Conservation (phyloP, 1,140 invertebrate species). For the Heterodera carotae region DNA sequence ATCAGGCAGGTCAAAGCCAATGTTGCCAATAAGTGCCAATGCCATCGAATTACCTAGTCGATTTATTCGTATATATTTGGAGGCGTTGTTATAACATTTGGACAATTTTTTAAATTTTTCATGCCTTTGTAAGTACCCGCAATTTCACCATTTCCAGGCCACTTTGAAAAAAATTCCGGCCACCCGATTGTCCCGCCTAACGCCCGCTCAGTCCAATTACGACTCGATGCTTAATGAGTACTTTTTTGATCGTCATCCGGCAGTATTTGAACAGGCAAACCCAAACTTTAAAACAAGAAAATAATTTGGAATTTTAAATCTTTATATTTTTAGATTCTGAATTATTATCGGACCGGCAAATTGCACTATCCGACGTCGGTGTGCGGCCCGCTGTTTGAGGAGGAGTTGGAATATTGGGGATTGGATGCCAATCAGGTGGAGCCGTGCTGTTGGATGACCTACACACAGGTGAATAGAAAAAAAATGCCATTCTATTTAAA, state of each 20-base stretch:
- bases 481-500: neutral
- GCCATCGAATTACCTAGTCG: too few species aligned
- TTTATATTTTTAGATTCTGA: slow-evolving; percentile 77
- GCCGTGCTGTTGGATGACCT: slow-evolving; percentile 95
- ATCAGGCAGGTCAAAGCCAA: slow-evolving; percentile 72
- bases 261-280: slow-evolving; percentile 48
- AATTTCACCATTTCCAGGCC: slow-evolving; percentile 35
- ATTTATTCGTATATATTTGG: too few species aligned
- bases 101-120: too few species aligned
- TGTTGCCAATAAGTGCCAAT: too few species aligned
- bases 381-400: slow-evolving; percentile 71
- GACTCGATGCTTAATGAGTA: slow-evolving; percentile 95
- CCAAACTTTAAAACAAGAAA: neutral
- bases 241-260: slow-evolving; percentile 96
- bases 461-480: slow-evolving; percentile 68
- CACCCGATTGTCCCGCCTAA: slow-evolving; percentile 77
- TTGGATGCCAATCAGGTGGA: slow-evolving; percentile 89
- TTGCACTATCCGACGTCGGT: slow-evolving; percentile 73
- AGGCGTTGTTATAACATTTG: too few species aligned
- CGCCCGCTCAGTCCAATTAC: slow-evolving; percentile 87
- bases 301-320: neutral
- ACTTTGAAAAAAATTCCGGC: slow-evolving; percentile 87
- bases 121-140: too few species aligned
- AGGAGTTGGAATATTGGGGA: slow-evolving; percentile 94
- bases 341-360: slow-evolving; percentile 74